These are phyloP conservation scores for Formicarius rufipectus DNA, from an alignment of 2,113 vertebrate genomes.

Conservation along the genomic window DNA sequence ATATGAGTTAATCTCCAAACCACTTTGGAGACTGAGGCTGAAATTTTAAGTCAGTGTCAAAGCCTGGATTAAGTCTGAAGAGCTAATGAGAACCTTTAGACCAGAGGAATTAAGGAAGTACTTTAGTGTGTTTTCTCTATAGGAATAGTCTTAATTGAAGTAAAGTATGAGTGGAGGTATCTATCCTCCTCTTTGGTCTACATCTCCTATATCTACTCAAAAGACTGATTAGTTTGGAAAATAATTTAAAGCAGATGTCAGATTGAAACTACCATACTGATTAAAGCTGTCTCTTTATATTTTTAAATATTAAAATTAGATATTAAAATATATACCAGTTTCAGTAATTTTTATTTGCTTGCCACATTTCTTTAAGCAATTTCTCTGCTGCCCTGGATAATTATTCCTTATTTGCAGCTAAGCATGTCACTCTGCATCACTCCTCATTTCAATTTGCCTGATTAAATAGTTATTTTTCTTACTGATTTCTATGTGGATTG, in stretches of 20 bases:
- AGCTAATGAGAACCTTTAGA: conserved; percentile 10
- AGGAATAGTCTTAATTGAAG: not conserved
- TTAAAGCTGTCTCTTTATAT: not conserved
- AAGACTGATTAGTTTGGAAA: not conserved
- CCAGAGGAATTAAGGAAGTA: conserved; percentile 18
- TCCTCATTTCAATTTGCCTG: not conserved
- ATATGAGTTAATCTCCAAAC: not conserved
- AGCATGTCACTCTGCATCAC: not conserved
- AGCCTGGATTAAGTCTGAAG: not conserved
- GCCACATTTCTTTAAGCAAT: not conserved
- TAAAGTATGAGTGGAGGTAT: not conserved
- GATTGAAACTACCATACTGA: not conserved
- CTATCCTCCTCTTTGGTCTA: not conserved
- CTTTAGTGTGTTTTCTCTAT: not conserved
- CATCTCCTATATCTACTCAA: not conserved
- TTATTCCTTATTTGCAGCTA: not conserved
- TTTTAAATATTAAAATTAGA: not conserved
- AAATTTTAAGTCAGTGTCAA: not conserved
- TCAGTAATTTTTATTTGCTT: not conserved
- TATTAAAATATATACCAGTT: not conserved
- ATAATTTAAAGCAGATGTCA: conserved; percentile 33
- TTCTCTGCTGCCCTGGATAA: not conserved
- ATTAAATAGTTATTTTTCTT: not conserved
- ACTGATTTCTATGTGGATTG: not conserved
- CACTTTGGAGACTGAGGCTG: not conserved